Percentiles rank a stretch among this genome's conserved stretches.
phyloP scores from a whole-genome alignment of 2,113 vertebrate species.

The Chroicocephalus ridibundus region DNA sequence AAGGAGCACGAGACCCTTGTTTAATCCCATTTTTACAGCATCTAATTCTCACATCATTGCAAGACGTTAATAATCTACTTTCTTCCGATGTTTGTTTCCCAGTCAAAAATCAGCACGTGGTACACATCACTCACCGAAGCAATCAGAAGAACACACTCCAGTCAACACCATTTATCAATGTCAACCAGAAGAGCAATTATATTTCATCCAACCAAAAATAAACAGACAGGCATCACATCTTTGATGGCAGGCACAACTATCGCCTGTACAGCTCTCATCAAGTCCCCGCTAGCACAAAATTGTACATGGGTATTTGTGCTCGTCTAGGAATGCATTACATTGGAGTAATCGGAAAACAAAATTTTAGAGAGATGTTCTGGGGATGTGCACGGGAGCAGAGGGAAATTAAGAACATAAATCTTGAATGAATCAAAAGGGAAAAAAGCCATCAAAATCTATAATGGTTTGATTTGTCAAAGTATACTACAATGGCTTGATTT shows the following conservation, averaged over 20 bases:
- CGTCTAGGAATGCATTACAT: neutral
- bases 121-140: conserved; percentile 8
- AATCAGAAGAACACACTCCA: conserved; percentile 59
- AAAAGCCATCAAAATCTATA: neutral
- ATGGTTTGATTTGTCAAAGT: neutral
- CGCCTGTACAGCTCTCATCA: neutral
- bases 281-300: neutral
- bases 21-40: neutral
- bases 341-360: neutral
- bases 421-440: neutral
- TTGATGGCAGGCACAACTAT: conserved; percentile 48
- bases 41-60: neutral
- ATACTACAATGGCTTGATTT: neutral
- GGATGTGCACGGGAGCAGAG: neutral
- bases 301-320: neutral
- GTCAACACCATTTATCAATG: conserved; percentile 71
- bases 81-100: conserved; percentile 34
- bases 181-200: conserved; percentile 71
- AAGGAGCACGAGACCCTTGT: neutral
- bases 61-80: conserved; percentile 1
- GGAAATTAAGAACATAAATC: conserved; percentile 15
- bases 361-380: neutral
- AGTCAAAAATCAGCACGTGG: conserved; percentile 33
- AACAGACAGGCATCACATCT: conserved; percentile 40
- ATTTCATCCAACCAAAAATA: conserved; percentile 63